Base-by-base conservation (phyloP, 1,140 invertebrate genomes). In the Charaxes varanes region DNA sequence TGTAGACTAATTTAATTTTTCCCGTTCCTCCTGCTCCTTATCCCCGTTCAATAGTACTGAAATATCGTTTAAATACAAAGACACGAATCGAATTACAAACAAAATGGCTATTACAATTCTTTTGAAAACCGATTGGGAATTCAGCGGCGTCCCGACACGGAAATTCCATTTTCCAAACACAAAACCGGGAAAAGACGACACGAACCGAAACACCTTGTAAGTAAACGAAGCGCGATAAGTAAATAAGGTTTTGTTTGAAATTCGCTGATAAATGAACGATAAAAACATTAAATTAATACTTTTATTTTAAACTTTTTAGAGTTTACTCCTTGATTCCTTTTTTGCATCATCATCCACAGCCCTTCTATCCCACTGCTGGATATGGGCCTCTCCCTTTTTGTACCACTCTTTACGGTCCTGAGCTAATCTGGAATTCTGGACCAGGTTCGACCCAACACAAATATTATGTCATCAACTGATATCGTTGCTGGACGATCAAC, bases 201-300 rank as follows among this genome's bases (percentile, higher is more conserved):
- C 62, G 62, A 45, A 67, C 70, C 66, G 76, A 80, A 80, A 77
- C 77, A 76, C 72, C 70, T 73, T 76, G 72, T 80, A 76, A 80
- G 76, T 70, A 80, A 77, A 80, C 72, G 74, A 72, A 63, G 72
- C 70, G 64, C 68, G 72, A 80, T 80, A 73, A 77, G 72, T 74
- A 77, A 79, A 80, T 80, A 77, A 62, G 62, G 56, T 63, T 76
- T 65, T 71, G 61, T 76, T 72, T 80, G 81, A 63, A 68, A 64
- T 65, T 70, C 66, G 51, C 67, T 71, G 71, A 77, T 63, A 76
- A 71, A 72, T 59, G 55, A 43, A 10, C 59, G 65, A 62, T 72
- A 62, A 70, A 74, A 78, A 78, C 54, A 57, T 54, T 54, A 64
- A 71, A n/a, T n/a, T n/a, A n/a, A n/a, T n/a, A n/a, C n/a, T n/a